Conservation (phyloP, 2,888 invertebrate species). For the Eupithecia inturbata region DNA sequence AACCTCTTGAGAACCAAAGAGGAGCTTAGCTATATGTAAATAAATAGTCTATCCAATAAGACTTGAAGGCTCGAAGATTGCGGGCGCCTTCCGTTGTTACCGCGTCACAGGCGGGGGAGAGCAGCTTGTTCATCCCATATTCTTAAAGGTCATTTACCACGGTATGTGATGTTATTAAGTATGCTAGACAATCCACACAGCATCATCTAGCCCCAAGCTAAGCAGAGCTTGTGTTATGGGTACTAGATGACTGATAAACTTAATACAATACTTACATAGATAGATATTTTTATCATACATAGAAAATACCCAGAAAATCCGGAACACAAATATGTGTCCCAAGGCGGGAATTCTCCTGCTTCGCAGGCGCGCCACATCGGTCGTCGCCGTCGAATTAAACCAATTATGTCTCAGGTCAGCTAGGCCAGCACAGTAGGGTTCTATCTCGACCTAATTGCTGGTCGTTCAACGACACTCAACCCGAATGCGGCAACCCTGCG, state of each 20-base stretch:
- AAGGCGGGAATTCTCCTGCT: too few relatives aligned
- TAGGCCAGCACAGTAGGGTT: constrained; percentile 55
- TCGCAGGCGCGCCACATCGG: too few relatives aligned
- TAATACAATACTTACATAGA: too few relatives aligned
- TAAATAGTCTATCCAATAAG: constrained; percentile 38
- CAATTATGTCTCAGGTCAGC: constrained; percentile 23
- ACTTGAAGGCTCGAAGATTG: constrained; percentile 50
- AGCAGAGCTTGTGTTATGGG: too few relatives aligned
- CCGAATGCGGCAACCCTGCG: constrained; percentile 66
- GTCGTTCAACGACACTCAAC: constrained; percentile 76
- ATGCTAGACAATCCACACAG: too few relatives aligned
- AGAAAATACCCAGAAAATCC: too few relatives aligned
- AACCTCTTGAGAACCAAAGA: constrained; percentile 18
- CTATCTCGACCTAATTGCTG: constrained; percentile 76
- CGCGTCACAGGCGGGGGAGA: constrained; percentile 29
- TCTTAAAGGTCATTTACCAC: neutral
- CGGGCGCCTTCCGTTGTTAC: constrained; percentile 50
- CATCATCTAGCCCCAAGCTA: too few relatives aligned
- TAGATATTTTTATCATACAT: too few relatives aligned
- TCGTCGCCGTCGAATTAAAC: too few relatives aligned
- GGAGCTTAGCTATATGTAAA: constrained; percentile 36
- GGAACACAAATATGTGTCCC: too few relatives aligned
- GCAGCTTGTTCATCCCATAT: constrained; percentile 12
- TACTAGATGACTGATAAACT: too few relatives aligned
- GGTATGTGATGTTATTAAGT: too few relatives aligned